These are phyloP conservation scores for Cinclus cinclus DNA, from an alignment of 2,113 vertebrate species.

Conservation along the genomic window DNA sequence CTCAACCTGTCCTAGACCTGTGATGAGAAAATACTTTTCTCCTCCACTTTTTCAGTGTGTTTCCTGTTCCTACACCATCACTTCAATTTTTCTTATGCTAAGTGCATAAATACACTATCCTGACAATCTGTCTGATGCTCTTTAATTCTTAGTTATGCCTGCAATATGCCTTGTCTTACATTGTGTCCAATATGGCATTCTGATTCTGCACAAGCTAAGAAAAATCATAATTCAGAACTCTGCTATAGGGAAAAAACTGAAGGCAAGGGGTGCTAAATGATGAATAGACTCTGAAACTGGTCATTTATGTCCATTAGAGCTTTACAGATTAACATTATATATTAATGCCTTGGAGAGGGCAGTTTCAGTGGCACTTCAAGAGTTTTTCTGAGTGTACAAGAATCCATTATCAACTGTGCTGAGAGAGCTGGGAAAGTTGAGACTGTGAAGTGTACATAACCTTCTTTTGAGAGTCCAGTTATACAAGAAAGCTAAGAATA, in stretches of 20 bases:
- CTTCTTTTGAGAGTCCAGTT: not conserved
- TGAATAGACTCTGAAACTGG: not conserved
- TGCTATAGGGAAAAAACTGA: not conserved
- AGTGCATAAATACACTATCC: not conserved
- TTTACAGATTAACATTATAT: not conserved
- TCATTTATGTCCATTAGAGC: not conserved
- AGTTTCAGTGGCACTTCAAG: not conserved
- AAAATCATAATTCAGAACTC: not conserved
- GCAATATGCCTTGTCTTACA: too few species aligned
- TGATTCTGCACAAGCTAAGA: not conserved
- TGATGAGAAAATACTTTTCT: not conserved
- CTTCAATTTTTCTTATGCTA: not conserved
- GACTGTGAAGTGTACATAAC: too few species aligned
- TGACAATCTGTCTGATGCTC: not conserved
- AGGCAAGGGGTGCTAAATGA: not conserved
- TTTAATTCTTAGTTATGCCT: not conserved
- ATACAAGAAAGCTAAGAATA: not conserved
- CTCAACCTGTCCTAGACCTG: not conserved
- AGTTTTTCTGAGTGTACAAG: not conserved
- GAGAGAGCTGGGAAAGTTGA: not conserved
- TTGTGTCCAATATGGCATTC: not conserved
- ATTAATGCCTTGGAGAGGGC: not conserved
- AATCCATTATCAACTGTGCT: not conserved
- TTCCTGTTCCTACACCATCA: not conserved
- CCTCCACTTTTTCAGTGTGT: not conserved